Conservation (phyloP, 2,113 vertebrate species). For the Pantherophis guttatus region DNA sequence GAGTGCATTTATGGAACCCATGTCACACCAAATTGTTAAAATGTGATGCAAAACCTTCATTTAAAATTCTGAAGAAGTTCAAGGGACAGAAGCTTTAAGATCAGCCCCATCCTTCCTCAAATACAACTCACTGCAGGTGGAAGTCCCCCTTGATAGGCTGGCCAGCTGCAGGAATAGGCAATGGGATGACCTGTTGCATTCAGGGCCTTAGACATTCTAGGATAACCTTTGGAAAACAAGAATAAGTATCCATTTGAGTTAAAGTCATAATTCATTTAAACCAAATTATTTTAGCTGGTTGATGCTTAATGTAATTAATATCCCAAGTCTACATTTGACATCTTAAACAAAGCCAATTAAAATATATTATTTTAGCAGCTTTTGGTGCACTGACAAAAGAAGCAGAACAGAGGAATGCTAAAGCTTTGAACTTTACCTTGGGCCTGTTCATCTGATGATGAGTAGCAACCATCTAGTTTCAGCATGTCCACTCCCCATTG, state of each 20-base stretch:
- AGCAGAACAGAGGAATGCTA: fast-evolving
- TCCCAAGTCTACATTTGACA: not conserved
- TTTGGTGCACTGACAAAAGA: not conserved
- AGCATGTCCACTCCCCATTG: slow-evolving; percentile 94
- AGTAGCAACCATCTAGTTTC: slow-evolving; percentile 91
- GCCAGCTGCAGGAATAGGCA: slow-evolving; percentile 91
- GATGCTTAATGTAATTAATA: not conserved
- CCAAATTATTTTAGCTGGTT: not conserved
- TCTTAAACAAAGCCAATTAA: not conserved
- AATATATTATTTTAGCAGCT: not conserved
- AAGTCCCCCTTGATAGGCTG: slow-evolving; percentile 86
- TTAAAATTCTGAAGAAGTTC: not conserved
- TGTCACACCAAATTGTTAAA: not conserved
- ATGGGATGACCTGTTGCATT: slow-evolving; percentile 85
- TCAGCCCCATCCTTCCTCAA: not conserved
- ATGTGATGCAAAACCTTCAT: not conserved
- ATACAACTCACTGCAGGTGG: slow-evolving; percentile 79
- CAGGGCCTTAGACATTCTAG: slow-evolving; percentile 83
- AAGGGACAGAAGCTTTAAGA: not conserved
- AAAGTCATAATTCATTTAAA: not conserved
- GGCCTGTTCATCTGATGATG: slow-evolving; percentile 69
- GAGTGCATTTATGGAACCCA: not conserved
- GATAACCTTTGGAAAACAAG: slow-evolving; percentile 77
- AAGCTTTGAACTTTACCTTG: slow-evolving; percentile 65
- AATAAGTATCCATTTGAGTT: too few species aligned